Base-by-base conservation (phyloP, 2,797 vertebrate genomes). In the Urosaurus nigricauda region DNA sequence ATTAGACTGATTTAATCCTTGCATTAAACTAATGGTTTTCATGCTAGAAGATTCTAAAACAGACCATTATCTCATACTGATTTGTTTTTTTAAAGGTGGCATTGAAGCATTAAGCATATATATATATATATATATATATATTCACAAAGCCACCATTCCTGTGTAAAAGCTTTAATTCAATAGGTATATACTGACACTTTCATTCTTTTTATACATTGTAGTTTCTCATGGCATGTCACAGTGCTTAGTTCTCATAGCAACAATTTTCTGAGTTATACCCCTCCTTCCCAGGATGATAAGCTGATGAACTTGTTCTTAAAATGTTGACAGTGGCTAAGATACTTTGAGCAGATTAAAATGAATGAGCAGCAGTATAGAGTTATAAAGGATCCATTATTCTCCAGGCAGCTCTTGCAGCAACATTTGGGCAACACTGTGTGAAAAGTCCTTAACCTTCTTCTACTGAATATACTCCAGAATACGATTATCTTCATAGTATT, bases 271-370 rank as follows among this genome's bases (percentile, higher is more conserved):
- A 75, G 89, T 88, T 94, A 75, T 75, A 71, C 73, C 90, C 65
- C 90, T 83, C 75, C 90, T 84, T 93, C 60, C 84, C 58, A 37
- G 73, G 79, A 85, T 80, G 93, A 91, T 95, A 94, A 93, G 84
- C 92, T 92, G 87, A 91, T 93, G 93, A 94, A 92, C 87, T 93
- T 87, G 60, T 90, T 95, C 89, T 93, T 92, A 95, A 94, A 85
- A 93, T 91, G 51, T 90, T 90, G 89, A 84, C 94, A 93, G 89
- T 91, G 87, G 79, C 91, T 94, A 92, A 94, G 84, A 89, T 56
- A 92, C 83, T 95, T 95, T 84, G 3, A 94, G 83, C 47, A 94
- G 93, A 95, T 95, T 94, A 95, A 95, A 94, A 91, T 78, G 65
- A 95, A 88, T 94, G 94, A 94, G 90, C 70, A 89, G 87, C 85